A percentile compares a stretch with the other conserved stretches of the same genome.
Evolutionary conservation across 2,113 vertebrate genomes (phyloP).

Genomic region (Choloepus hoffmanni): DNA sequence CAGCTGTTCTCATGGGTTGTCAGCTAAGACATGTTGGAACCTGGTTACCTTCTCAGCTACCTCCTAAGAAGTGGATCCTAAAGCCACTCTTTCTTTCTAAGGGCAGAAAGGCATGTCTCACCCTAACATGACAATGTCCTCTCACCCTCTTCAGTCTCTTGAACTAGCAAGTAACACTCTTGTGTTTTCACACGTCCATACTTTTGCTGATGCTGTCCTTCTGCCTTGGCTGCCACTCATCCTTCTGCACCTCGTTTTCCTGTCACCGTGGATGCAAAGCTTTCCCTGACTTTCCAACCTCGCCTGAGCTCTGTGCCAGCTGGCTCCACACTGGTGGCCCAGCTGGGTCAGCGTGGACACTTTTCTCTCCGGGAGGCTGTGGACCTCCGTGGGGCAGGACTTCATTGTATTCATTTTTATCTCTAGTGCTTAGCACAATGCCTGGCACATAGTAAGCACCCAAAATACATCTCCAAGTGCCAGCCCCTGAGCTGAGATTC

Average conservation of each 20-base stretch:
- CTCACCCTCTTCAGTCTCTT: accelerated
- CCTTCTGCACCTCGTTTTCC: not conserved
- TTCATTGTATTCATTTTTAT: not conserved
- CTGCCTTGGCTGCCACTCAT: not conserved
- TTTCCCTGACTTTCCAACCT: not conserved
- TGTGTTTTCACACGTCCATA: accelerated
- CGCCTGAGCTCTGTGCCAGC: not conserved
- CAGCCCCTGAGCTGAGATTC: not conserved
- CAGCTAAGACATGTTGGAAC: not conserved
- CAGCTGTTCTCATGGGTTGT: not conserved
- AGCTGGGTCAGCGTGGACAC: accelerated
- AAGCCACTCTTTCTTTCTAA: not conserved
- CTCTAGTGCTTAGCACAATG: not conserved
- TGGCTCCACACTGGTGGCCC: accelerated
- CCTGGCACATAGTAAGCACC: not conserved
- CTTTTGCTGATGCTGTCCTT: not conserved
- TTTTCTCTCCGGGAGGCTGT: not conserved
- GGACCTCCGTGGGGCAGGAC: not conserved
- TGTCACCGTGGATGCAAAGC: not conserved
- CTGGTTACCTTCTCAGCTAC: not conserved
- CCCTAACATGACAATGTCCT: accelerated
- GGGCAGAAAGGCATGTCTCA: not conserved
- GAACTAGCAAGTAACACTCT: accelerated
- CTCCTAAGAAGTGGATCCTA: not conserved
- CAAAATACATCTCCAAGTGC: not conserved